A percentile compares a stretch with the other conserved stretches of the same genome.
Conservation (phyloP, 92 coral and sea anemone species). For the Palythoa caribaeorum region DNA sequence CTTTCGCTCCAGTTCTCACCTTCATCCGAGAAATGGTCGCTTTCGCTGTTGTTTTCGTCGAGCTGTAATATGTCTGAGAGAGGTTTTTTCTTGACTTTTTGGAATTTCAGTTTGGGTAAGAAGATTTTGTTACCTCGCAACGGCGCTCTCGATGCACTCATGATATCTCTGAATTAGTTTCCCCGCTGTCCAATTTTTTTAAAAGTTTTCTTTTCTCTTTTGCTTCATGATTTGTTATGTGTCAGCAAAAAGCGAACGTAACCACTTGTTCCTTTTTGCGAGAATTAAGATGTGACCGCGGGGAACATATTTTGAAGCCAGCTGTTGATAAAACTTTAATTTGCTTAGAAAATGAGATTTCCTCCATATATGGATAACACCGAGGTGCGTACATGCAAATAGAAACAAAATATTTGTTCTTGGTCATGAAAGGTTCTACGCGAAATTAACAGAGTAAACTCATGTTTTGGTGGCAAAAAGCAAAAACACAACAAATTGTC, state of each 20-base stretch:
- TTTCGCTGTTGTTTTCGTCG: constrained; percentile 51
- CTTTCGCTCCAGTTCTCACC: constrained; percentile 40
- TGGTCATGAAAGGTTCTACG: not conserved
- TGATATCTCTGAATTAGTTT: not conserved
- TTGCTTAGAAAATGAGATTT: constrained; percentile 28
- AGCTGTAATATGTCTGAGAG: constrained; percentile 31
- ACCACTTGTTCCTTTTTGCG: constrained; percentile 17
- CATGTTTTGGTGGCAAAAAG: not conserved
- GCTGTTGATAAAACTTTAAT: constrained; percentile 26
- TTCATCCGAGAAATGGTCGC: constrained; percentile 35
- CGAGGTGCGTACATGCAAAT: not conserved
- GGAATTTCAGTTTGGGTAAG: constrained; percentile 81
- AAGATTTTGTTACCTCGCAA: constrained; percentile 72
- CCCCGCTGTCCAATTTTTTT: not conserved
- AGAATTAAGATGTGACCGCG: constrained; percentile 10
- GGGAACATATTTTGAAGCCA: not conserved
- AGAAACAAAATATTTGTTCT: constrained; percentile 14
- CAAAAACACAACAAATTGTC: not conserved
- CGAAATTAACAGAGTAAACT: not conserved
- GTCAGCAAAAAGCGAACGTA: not conserved
- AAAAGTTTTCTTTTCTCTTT: not conserved
- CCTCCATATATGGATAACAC: constrained; percentile 30
- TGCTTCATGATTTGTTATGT: not conserved
- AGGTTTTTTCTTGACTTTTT: constrained; percentile 50
- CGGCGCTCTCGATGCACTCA: constrained; percentile 34